Base-by-base conservation (phyloP, 2,113 vertebrate genomes). In the Penelope pileata region DNA sequence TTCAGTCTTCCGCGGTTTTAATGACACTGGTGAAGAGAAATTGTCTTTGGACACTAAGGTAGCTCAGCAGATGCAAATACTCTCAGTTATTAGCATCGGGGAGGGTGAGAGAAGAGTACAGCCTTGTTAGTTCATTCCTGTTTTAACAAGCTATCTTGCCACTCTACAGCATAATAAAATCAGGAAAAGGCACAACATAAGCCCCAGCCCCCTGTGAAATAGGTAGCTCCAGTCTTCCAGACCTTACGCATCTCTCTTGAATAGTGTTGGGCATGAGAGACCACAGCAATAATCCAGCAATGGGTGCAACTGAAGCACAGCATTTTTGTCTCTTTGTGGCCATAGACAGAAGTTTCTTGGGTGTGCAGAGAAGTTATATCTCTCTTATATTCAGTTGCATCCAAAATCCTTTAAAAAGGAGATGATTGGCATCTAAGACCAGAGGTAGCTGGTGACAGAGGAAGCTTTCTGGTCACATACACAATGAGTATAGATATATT, bases 391-490 rank as follows among this genome's bases (percentile, higher is more conserved):
- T 34, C 24, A 22, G 38, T 11, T 56, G 6, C 43, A 56, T 72
- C 68, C 34, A 56, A 89, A 88, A 64, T 73, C 22, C 24, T 83
- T 82, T 68, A 63, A 89, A 72, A 79, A 85, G 15, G 54, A 30
- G 34, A 17, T 18, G 34, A 17, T 18, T 58, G 12, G 5, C 10
- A 58, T 38, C 21, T n/a, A 81, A 89, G 14, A 59, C 29, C 34
- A 64, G 30, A 84, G 27, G 14, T 30, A 79, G 27, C 12, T 29
- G 42, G 68, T 78, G 59, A 51, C 59, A 48, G 48, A 79, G 29
- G 36, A 79, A 93, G 23, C 0, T 90, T 87, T 75, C 75, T 86
- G 59, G 43, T 79, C 16, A 64, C 54, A 72, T 45, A 42, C 12
- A 14, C 32, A 83, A 69, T 29, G 21, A 83, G 17, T 3, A 6